Evolutionary conservation across 1,140 invertebrate genomes (phyloP), one percentile per base, ranked within the genome.

Genomic region (Zaprionus ghesquierei): DNA sequence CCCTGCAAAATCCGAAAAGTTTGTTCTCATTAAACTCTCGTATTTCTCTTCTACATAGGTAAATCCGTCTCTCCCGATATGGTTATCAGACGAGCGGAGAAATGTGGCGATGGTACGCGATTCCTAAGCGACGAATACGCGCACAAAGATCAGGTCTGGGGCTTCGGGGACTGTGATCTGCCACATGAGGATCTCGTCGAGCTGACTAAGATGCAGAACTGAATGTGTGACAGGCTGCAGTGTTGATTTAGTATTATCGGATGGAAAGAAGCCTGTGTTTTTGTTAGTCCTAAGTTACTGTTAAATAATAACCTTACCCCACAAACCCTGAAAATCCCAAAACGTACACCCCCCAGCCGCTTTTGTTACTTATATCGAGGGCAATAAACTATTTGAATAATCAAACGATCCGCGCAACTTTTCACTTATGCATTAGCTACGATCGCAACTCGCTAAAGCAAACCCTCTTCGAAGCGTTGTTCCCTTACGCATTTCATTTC

Each of bases 41-140:
- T 0, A 29, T 31, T 8, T 13, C 2, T 0, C 27, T 10, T 18
- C 4, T 53, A 8, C 29, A 69, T 80, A 94, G 94, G 93, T 44
- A 94, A 95, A 92, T 94, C 92, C 1, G 95, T 94, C 0, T 94
- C 95, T 0, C 81, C 93, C 0, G 90, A 93, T 13, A 95, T 96
- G 94, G 93, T 96, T 0, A 77, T 91, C 9, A 93, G 94, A 18
- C 92, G 94, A 44, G 95, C 94, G 0, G 75, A 92, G 2, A 94
- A 94, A 72, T 93, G 92, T 38, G 96, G 96, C 1, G 95, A 96
- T 77, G 95, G 95, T 0, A 94, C 81, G 9, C 90, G 91, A 6
- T 92, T 90, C 44, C 66, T 92, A 4, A 75, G 58, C 60, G 89
- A 91, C 46, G 91, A 89, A 33, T 76, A 70, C 13, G 85, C 89